These are phyloP conservation scores for Seira sanloemensis DNA, from an alignment of 2,888 invertebrate genomes.

Conservation along the genomic window DNA sequence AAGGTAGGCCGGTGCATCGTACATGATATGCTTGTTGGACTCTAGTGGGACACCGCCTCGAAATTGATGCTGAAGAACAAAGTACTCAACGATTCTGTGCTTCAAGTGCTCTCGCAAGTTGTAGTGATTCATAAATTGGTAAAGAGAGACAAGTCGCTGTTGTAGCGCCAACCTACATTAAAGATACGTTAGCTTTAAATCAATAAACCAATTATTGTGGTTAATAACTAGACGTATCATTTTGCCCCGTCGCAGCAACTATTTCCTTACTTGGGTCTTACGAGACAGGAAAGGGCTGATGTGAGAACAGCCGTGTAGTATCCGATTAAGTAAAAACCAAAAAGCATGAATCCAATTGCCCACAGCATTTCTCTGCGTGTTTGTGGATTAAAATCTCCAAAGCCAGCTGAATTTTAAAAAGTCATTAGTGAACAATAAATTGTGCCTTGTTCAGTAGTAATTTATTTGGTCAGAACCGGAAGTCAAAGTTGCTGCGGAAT, in stretches of 20 bases:
- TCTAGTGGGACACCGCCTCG: conserved; percentile 48
- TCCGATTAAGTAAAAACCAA: conserved; percentile 68
- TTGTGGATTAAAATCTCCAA: conserved; percentile 70
- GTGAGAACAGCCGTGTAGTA: conserved; percentile 70
- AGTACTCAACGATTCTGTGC: conserved; percentile 67
- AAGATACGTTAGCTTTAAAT: not conserved
- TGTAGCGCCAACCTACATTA: conserved; percentile 62
- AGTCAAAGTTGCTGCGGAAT: conserved; percentile 66
- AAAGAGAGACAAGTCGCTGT: conserved; percentile 64
- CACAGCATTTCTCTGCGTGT: conserved; percentile 60
- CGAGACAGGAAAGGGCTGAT: conserved; percentile 67
- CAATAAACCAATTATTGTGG: no score
- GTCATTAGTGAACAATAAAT: no score
- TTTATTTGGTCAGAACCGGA: conserved; percentile 33
- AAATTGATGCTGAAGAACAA: conserved; percentile 65
- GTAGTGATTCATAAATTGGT: conserved; percentile 66
- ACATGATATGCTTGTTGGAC: conserved; percentile 59
- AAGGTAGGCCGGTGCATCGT: conserved; percentile 69
- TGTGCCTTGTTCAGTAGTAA: not conserved
- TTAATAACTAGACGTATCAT: no score
- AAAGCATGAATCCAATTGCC: conserved; percentile 57
- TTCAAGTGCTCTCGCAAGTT: conserved; percentile 51
- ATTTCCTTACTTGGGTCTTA: conserved; percentile 63
- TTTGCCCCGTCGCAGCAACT: no score
- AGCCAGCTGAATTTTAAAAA: conserved; percentile 55